phyloP scores from a whole-genome alignment of 2,888 invertebrate genomes.

The Platynereis dumerilii region DNA sequence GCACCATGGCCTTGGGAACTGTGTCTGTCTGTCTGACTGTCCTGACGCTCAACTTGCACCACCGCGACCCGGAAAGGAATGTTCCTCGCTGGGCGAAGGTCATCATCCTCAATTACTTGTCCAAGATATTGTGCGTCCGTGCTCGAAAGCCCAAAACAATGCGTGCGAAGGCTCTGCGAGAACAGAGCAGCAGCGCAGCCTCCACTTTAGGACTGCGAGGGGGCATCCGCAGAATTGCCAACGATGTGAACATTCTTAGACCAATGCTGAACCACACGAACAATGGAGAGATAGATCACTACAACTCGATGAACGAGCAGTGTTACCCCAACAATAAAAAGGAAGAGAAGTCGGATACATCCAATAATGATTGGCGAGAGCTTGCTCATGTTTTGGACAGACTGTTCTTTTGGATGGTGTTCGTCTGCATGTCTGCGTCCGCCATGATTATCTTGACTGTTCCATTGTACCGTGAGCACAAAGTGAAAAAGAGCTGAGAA shows the following conservation, averaged over 20 bases:
- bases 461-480: slow-evolving; percentile 29
- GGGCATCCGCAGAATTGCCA: slow-evolving; percentile 32
- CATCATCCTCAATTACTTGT: slow-evolving; percentile 35
- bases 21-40: slow-evolving; percentile 40
- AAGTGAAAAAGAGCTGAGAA: slow-evolving; percentile 3
- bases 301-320: slow-evolving; percentile 19
- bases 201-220: slow-evolving; percentile 16
- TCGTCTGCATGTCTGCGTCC: slow-evolving; percentile 37
- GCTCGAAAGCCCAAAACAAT: slow-evolving; percentile 33
- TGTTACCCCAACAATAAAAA: background rate
- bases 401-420: slow-evolving; percentile 40
- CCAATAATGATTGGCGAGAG: slow-evolving; percentile 36
- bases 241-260: slow-evolving; percentile 29
- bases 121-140: slow-evolving; percentile 33
- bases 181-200: slow-evolving; percentile 13
- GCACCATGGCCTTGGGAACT: slow-evolving; percentile 41
- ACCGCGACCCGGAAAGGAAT: slow-evolving; percentile 34
- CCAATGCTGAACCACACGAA: slow-evolving; percentile 27
- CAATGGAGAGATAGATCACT: slow-evolving; percentile 14
- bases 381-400: slow-evolving; percentile 39
- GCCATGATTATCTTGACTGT: slow-evolving; percentile 36
- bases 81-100: slow-evolving; percentile 35
- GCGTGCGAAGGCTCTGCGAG: slow-evolving; percentile 16
- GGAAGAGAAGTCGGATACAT: slow-evolving; percentile 18
- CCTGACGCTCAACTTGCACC: slow-evolving; percentile 39